phyloP scores from a whole-genome alignment of 2,797 vertebrate species.

The Thripadectes ignobilis region DNA sequence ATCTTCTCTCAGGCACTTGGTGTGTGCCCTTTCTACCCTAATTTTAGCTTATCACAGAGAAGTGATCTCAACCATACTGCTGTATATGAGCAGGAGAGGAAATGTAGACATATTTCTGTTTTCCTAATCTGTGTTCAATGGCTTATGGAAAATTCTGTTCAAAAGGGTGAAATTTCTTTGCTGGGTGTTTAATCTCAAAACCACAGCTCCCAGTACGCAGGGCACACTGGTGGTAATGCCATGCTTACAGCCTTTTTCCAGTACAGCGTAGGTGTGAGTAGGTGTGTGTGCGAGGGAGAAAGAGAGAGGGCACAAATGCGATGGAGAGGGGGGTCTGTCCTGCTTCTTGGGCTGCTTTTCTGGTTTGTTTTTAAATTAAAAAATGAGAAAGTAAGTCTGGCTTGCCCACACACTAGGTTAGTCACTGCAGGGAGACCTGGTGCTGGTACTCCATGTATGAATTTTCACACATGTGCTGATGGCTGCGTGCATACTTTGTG shows the following conservation, averaged over 20 bases:
- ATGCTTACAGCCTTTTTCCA: conserved; percentile 53
- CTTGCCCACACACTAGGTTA: background rate
- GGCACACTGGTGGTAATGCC: background rate
- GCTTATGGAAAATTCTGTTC: conserved; percentile 46
- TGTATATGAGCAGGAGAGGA: background rate
- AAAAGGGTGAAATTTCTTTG: background rate
- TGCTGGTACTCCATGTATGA: background rate
- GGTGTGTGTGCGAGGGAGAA: background rate
- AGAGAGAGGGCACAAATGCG: background rate
- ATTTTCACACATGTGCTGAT: background rate
- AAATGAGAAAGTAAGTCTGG: background rate
- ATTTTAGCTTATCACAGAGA: background rate
- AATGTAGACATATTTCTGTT: background rate
- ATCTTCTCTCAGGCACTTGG: background rate
- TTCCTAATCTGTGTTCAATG: background rate
- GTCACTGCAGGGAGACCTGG: conserved; percentile 46
- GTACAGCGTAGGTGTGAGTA: background rate
- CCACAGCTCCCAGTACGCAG: background rate
- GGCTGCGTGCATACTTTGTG: conserved; percentile 57
- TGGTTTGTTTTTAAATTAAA: background rate
- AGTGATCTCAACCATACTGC: background rate
- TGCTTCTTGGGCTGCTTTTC: background rate
- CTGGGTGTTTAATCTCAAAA: conserved; percentile 19
- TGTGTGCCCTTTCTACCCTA: background rate
- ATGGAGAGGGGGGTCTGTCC: background rate